A percentile compares a stretch with the other conserved stretches of the same genome.
These are phyloP conservation scores for Hucho hucho DNA, from an alignment of 2,113 vertebrate genomes.

Conservation along the genomic window DNA sequence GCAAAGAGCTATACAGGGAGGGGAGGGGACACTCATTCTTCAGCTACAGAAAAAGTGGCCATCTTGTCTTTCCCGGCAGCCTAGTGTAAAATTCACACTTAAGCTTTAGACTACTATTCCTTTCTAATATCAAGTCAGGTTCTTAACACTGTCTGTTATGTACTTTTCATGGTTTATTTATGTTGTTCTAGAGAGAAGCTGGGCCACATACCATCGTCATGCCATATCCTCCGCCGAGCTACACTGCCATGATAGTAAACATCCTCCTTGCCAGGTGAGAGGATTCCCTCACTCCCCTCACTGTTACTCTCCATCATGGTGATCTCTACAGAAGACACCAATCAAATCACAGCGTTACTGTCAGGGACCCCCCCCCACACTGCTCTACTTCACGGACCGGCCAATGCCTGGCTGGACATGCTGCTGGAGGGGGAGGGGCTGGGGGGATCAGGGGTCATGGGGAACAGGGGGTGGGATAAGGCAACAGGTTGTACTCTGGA, in stretches of 20 bases:
- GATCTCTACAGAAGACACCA: conserved; percentile 88
- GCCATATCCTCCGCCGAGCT: conserved; percentile 83
- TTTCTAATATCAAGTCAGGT: background rate
- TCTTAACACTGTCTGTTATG: conserved; percentile 32
- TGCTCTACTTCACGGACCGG: conserved; percentile 30
- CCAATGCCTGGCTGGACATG: conserved; percentile 58
- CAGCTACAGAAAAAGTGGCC: conserved; percentile 61
- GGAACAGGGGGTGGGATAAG: conserved; percentile 31
- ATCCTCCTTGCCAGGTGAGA: conserved; percentile 86
- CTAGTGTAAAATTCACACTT: conserved; percentile 16
- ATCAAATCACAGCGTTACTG: conserved; percentile 77
- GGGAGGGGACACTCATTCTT: conserved; percentile 64
- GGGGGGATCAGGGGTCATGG: background rate
- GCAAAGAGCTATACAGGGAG: conserved; percentile 56
- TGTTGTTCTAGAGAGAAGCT: conserved; percentile 60
- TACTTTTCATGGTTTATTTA: conserved; percentile 48
- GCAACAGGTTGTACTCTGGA: conserved; percentile 62
- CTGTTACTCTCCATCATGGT: conserved; percentile 93
- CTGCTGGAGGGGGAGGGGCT: conserved; percentile 30
- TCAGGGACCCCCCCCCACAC: conserved; percentile 63
- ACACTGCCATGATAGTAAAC: conserved; percentile 85
- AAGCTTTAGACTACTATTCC: background rate
- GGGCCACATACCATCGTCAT: conserved; percentile 83
- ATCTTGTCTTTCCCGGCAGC: conserved; percentile 60
- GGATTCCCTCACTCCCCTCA: conserved; percentile 90